phyloP scores from a whole-genome alignment of 2,888 invertebrate species.

The Brachyptera risi region DNA sequence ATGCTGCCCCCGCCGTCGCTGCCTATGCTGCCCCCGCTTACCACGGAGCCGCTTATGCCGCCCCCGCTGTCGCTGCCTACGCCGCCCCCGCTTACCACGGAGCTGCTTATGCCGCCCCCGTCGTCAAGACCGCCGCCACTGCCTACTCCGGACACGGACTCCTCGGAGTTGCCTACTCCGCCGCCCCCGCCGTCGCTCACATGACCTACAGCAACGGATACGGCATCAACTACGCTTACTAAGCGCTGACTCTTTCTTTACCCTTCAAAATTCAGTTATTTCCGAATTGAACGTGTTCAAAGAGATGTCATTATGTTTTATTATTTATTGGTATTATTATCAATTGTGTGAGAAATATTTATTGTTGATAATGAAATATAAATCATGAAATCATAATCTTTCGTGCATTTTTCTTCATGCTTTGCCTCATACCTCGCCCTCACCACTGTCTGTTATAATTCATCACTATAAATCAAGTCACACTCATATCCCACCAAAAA shows the following conservation, averaged over 20 bases:
- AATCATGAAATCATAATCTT: too few relatives aligned
- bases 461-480: too few relatives aligned
- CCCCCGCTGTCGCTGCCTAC: constrained; percentile 37
- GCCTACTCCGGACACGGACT: constrained; percentile 38
- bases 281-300: too few relatives aligned
- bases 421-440: too few relatives aligned
- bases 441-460: too few relatives aligned
- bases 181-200: constrained; percentile 59
- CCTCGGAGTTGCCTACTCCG: constrained; percentile 57
- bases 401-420: too few relatives aligned
- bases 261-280: background rate
- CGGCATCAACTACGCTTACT: constrained; percentile 55
- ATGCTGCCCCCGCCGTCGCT: constrained; percentile 17
- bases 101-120: constrained; percentile 32
- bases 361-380: too few relatives aligned
- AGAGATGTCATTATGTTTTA: constrained; percentile 3
- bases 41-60: constrained; percentile 28
- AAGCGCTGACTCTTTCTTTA: constrained; percentile 37
- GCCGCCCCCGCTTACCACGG: constrained; percentile 30
- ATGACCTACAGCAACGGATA: constrained; percentile 56
- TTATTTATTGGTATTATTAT: too few relatives aligned
- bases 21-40: constrained; percentile 39
- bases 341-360: too few relatives aligned
- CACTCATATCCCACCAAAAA: too few relatives aligned
- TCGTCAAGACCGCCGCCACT: too few relatives aligned